Evolutionary conservation across 2,113 vertebrate genomes (phyloP), one percentile per base, ranked within the genome.

Genomic region (Eclectus roratus): DNA sequence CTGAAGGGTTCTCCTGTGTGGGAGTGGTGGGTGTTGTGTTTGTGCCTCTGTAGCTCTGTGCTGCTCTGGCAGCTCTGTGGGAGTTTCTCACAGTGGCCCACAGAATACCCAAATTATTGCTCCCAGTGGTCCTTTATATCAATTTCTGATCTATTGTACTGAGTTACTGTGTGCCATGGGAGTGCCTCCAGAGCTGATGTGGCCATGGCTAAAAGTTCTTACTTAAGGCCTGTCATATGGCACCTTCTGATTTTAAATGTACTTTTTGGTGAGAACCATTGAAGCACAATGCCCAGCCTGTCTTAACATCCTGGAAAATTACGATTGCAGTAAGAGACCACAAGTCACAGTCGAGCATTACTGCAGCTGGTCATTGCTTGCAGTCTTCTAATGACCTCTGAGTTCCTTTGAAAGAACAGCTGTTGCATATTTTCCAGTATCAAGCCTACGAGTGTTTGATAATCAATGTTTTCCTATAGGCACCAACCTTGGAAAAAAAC

Each of bases 11-110:
- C 88, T 76, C 11, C 2, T 0, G 9, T 60, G 10, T n/a, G 16
- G 5, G 13, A 71, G 6, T n/a, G 7, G 1, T 14, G n/a, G 37
- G 33, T 77, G 35, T 20, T 49, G 8, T 1, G 0, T 15, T 52
- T 52, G 7, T 0, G 0, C 11, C 33, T 56, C 33, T 41, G 21
- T 13, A 70, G 7, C 23, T 69, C 41, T 24, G 3, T 44, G 74
- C 46, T 66, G 20, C 11, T 82, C 37, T 85, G 20, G n/a, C 17
- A 74, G 24, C 17, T 31, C 17, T 79, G 11, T 25, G 6, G 19
- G 4, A 7, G n/a, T 69, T 86, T 77, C 58, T 72, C 7, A 20
- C 4, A 16, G 7, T 43, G 6, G 7, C 47, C 47, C 44, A 80
- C 19, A 64, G 8, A 55, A 11, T 28, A 43, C 35, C 4, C 2